A percentile compares a stretch with the other conserved stretches of the same genome.
phyloP scores from a whole-genome alignment of 1,140 invertebrate genomes.

The Drosophila mayri region DNA sequence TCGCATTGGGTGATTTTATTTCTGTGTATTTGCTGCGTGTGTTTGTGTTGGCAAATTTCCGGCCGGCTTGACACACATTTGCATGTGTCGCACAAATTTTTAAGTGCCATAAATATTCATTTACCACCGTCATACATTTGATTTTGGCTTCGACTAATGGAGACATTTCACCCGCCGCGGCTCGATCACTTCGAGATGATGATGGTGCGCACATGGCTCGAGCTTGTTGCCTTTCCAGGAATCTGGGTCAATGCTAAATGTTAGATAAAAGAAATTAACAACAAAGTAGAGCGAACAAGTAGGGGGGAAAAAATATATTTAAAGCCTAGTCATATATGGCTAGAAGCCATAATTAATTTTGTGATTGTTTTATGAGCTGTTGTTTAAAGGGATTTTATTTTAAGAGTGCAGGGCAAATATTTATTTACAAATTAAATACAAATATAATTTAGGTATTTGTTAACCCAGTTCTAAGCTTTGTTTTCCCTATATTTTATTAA shows the following conservation, averaged over 20 bases:
- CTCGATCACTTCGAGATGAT: slow-evolving; percentile 9
- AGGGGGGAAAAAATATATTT: background rate
- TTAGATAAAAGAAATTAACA: slow-evolving; percentile 13
- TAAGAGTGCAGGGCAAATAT: background rate
- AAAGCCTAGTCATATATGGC: background rate
- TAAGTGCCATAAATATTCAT: slow-evolving; percentile 57
- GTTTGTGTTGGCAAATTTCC: slow-evolving; percentile 68
- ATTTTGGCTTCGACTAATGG: slow-evolving; percentile 61
- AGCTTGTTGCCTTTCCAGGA: slow-evolving; percentile 62
- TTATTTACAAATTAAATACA: background rate
- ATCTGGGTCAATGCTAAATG: slow-evolving; percentile 70
- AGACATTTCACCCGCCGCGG: slow-evolving; percentile 40
- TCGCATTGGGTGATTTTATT: slow-evolving; percentile 59
- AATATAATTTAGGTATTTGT: no score
- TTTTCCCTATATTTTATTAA: no score
- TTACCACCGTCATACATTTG: slow-evolving; percentile 21
- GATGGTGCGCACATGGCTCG: slow-evolving; percentile 29
- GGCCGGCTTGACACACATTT: slow-evolving; percentile 72
- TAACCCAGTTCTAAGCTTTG: no score
- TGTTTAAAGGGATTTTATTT: background rate
- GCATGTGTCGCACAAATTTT: slow-evolving; percentile 54
- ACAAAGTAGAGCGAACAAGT: background rate
- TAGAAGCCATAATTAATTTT: background rate
- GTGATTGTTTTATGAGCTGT: background rate
- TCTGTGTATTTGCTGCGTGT: slow-evolving; percentile 28